Base-by-base conservation (phyloP, 2,888 invertebrate species). In the Lysandra bellargus region DNA sequence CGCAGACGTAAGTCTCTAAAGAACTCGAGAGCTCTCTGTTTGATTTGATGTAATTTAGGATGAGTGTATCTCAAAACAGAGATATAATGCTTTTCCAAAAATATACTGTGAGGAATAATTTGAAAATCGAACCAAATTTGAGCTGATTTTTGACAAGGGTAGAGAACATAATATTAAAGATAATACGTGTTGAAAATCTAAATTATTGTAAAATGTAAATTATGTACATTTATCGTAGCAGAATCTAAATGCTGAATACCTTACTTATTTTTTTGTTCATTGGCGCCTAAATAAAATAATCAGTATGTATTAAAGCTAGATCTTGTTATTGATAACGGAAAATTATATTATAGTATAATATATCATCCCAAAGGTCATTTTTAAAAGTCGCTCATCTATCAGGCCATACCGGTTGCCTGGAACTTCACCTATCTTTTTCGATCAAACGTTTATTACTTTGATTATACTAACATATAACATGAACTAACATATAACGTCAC, bases 1-100 rank as follows among this genome's bases (percentile, higher is more conserved):
- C 78, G 78, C 78, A 80, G 80, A 79, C 80, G 80, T 81, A 79
- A 74, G 74, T 75, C 33, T 80, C 33, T 78, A 80, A 78, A 80
- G 57, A 53, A 57, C 61, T 79, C 30, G 17, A 30, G 33, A 57
- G 30, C 57, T 76, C 53, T 17, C 23, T 23, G 23, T 23, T 23
- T 23, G 23, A 14, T 64, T 30, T 30, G 6, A 23, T 61, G 17
- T 61, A n/a, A 61, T 23, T 7, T 61, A 61, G n/a, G 6, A 5
- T 61, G 23, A n/a, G 6, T n/a, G 23, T 61, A 23, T 2, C 7
- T 61, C n/a, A 61, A 61, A 23, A 17, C 57, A 57, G 17, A 57
- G 57, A 44, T 44, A 2, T 57, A 57, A 0, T 23, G 57, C 57
- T 17, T 6, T 17, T 60, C 17, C 2, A 60, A 60, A 60, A n/a